A percentile compares a stretch with the other conserved stretches of the same genome.
These are phyloP conservation scores for Ophraella communa DNA, from an alignment of 2,888 invertebrate genomes.

Conservation along the genomic window DNA sequence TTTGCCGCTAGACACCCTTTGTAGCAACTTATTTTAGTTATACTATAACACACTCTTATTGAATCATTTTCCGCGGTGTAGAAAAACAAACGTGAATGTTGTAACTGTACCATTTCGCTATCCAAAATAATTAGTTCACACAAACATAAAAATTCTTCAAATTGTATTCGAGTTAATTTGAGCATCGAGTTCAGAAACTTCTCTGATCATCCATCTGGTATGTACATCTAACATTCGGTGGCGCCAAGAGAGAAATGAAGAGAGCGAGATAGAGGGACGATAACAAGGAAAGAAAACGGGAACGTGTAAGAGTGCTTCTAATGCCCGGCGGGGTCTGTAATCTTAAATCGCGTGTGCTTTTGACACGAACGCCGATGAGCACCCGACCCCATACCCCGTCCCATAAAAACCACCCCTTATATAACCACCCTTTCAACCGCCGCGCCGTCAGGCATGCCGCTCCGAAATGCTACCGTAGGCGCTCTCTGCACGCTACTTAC, in stretches of 20 bases:
- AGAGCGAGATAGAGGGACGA: neutral
- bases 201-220: neutral
- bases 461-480: slow-evolving; percentile 4
- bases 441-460: slow-evolving; percentile 14
- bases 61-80: too few species aligned
- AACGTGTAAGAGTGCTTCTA: slow-evolving; percentile 44
- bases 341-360: slow-evolving; percentile 51
- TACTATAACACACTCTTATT: too few species aligned
- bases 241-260: neutral
- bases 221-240: neutral
- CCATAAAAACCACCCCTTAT: neutral
- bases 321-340: slow-evolving; percentile 44
- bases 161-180: too few species aligned
- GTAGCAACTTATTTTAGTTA: too few species aligned
- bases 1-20: too few species aligned
- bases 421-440: slow-evolving; percentile 12
- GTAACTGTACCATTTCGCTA: too few species aligned
- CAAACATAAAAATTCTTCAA: too few species aligned
- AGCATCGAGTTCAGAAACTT: too few species aligned
- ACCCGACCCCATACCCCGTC: too few species aligned
- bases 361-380: slow-evolving; percentile 42
- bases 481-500: neutral
- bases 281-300: slow-evolving; percentile 28
- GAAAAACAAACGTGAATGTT: too few species aligned
- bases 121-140: too few species aligned